Base-by-base conservation (phyloP, 2,797 vertebrate species). In the Tamandua tetradactyla region DNA sequence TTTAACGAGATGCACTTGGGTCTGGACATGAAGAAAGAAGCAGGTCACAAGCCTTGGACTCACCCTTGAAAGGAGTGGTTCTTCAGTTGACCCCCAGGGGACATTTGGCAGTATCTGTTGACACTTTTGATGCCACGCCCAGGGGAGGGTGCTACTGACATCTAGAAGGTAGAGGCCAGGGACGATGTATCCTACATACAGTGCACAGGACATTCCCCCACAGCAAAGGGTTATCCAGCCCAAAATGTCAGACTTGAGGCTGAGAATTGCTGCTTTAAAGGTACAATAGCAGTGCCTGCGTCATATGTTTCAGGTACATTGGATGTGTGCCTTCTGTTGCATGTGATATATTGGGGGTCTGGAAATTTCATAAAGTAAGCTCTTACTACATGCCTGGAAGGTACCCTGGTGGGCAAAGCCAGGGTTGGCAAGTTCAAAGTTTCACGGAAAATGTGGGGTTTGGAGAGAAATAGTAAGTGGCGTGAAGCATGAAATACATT, bases 341-440 rank as follows among this genome's bases (percentile, higher is more conserved):
- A 81, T 72, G 82, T 88, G 87, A 95, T 92, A 83, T 92, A 87
- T 85, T 94, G 96, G 87, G 89, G 61, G 55, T 69, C 68, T 82
- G 94, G 72, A 92, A 92, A 72, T 85, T 68, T 55, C 49, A 17
- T 87, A 74, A 85, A 76, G 55, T 15, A 47, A 79, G 57, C 57
- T 92, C 87, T 93, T n/a, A 68, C 66, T 79, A 47, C 25, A 37
- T 42, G 89, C 55, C 89, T 44, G 8, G 57, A 5, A 59, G 61
- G 13, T 87, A 69, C 71, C 3, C 13, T 1, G 11, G 92, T 74
- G 84, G 81, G 57, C 85, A 82, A 42, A 86, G 55, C 68, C 18
- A 13, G 62, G n/a, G 61, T 83, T 85, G 82, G 72, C 87, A 82
- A 49, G 91, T 47, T 74, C 27, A 17, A 68, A 32, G 61, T 80